phyloP scores from a whole-genome alignment of 2,888 invertebrate genomes.

The Eilema griseolum region DNA sequence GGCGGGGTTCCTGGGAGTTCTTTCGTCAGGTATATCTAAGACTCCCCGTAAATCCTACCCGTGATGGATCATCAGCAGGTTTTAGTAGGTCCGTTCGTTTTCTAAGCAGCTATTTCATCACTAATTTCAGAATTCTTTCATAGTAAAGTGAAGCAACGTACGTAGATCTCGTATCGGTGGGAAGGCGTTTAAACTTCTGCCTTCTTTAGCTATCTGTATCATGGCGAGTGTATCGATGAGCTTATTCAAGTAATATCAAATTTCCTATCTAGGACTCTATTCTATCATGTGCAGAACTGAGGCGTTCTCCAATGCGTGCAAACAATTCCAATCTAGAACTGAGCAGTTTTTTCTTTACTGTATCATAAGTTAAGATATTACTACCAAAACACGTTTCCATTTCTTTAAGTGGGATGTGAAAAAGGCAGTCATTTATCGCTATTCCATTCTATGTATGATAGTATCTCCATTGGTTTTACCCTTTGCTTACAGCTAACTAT shows the following conservation, averaged over 20 bases:
- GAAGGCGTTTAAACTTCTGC: not conserved
- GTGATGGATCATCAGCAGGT: not conserved
- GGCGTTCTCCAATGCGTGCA: no score
- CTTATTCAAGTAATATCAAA: not conserved
- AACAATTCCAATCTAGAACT: not conserved
- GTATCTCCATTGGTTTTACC: not conserved
- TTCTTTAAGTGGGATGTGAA: no score
- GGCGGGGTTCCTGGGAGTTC: no score
- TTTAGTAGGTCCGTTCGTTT: no score
- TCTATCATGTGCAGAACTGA: not conserved
- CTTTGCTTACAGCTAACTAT: not conserved
- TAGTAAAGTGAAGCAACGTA: no score
- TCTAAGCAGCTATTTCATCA: no score
- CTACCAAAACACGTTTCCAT: not conserved
- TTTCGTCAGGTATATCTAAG: no score
- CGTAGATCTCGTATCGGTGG: not conserved
- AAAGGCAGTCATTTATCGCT: no score
- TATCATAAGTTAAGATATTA: not conserved
- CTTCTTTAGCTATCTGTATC: not conserved
- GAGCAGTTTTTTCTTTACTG: not conserved
- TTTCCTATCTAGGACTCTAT: not conserved
- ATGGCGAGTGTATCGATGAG: not conserved
- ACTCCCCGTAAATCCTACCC: not conserved
- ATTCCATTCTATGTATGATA: no score
- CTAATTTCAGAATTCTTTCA: no score